Conservation (phyloP, 2,113 vertebrate species). For the Phalacrocorax carbo region DNA sequence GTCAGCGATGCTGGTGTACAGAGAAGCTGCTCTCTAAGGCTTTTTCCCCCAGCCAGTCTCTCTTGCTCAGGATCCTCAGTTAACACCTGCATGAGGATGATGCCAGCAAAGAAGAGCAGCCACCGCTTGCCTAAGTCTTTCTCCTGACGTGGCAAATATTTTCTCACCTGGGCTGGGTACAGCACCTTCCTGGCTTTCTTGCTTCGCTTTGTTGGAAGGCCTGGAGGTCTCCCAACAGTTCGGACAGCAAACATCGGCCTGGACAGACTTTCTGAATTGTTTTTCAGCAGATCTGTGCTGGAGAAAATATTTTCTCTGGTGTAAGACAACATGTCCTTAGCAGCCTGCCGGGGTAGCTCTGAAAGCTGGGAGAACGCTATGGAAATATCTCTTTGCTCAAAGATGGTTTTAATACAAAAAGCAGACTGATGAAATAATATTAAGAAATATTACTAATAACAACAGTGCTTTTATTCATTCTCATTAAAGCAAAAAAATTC, state of each 20-base stretch:
- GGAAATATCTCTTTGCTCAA: background rate
- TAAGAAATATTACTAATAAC: background rate
- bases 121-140: constrained; percentile 41
- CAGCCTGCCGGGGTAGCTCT: background rate
- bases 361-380: background rate
- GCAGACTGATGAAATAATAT: background rate
- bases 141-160: constrained; percentile 41
- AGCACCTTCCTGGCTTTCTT: constrained; percentile 55
- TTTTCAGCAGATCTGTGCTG: constrained; percentile 25
- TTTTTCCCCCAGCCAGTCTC: background rate
- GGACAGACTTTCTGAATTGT: background rate
- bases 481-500: background rate
- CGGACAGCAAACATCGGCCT: background rate
- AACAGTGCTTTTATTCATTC: background rate
- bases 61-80: background rate
- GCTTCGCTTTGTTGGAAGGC: background rate
- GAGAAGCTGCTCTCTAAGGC: background rate
- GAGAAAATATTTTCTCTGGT: background rate
- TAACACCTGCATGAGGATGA: constrained; percentile 43
- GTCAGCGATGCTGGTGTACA: background rate
- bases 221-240: constrained; percentile 1
- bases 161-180: constrained; percentile 52
- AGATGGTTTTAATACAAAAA: background rate
- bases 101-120: constrained; percentile 34
- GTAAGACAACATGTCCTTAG: constrained; percentile 1